These are phyloP conservation scores for Himalopsyche japonica DNA, from an alignment of 2,888 invertebrate species.

Conservation along the genomic window DNA sequence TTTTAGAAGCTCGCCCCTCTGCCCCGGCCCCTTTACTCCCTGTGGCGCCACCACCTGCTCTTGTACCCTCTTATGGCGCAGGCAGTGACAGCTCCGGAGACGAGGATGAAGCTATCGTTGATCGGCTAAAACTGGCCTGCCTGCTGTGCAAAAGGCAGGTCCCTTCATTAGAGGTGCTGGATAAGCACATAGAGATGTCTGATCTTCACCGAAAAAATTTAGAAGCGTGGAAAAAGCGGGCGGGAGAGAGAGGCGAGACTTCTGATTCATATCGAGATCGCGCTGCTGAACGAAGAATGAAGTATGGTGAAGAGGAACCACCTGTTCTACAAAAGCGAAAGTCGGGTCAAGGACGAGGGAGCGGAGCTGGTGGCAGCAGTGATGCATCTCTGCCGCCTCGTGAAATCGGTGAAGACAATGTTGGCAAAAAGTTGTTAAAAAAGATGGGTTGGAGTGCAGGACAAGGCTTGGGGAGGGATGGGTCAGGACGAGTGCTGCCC, in stretches of 20 bases:
- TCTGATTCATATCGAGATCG: conserved; percentile 81
- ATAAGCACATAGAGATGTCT: conserved; percentile 90
- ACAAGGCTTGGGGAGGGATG: conserved; percentile 89
- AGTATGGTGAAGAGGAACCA: conserved; percentile 88
- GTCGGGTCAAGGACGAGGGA: conserved; percentile 47
- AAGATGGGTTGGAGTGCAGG: conserved; percentile 99
- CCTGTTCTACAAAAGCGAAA: conserved; percentile 59
- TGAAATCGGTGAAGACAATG: conserved; percentile 79
- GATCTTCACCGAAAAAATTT: conserved; percentile 93
- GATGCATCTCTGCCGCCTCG: conserved; percentile 54
- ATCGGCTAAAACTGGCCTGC: conserved; percentile 90
- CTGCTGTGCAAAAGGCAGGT: conserved; percentile 94
- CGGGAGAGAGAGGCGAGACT: conserved; percentile 43
- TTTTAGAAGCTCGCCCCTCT: conserved; percentile 64
- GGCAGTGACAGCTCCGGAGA: conserved; percentile 69
- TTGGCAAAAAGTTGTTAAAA: conserved; percentile 92
- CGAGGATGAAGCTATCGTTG: conserved; percentile 78
- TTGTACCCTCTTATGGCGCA: conserved; percentile 80
- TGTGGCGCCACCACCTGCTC: conserved; percentile 50
- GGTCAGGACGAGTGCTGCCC: conserved; percentile 91
- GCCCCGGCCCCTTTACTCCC: conserved; percentile 51
- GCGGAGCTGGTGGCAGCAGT: conserved; percentile 39
- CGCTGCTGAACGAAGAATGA: conserved; percentile 92
- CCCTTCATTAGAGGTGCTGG: conserved; percentile 83
- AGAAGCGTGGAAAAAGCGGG: conserved; percentile 55